phyloP scores from a whole-genome alignment of 30 jellyfish, hydroid and myxozoan species.

The Hydractinia symbiolongicarpus region DNA sequence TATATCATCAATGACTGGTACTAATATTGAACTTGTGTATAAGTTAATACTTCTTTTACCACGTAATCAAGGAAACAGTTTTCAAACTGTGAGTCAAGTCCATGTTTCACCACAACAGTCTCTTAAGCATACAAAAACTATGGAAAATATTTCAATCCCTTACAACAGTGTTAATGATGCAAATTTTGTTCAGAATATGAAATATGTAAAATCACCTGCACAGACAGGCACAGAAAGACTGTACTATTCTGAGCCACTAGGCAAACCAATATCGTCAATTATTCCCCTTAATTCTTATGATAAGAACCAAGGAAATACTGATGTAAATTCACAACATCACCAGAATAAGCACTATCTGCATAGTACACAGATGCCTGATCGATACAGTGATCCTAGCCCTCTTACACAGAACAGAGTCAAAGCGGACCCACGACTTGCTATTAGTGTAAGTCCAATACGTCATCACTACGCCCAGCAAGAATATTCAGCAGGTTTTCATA shows the following conservation, averaged over 20 bases:
- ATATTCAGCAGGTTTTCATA: neutral
- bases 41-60: slow-evolving; percentile 8
- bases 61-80: neutral
- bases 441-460: slow-evolving; percentile 12
- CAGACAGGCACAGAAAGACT: neutral
- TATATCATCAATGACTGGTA: slow-evolving; percentile 34
- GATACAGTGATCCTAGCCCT: slow-evolving; percentile 20
- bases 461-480: neutral
- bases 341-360: neutral
- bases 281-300: neutral
- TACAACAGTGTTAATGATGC: neutral
- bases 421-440: slow-evolving; percentile 6
- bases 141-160: neutral
- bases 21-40: slow-evolving; percentile 10
- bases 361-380: slow-evolving; percentile 6
- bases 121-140: neutral
- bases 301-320: neutral
- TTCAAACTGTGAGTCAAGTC: neutral
- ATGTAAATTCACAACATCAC: neutral
- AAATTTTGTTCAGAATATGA: neutral
- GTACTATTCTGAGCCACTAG: slow-evolving; percentile 2
- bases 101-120: neutral
- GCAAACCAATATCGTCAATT: slow-evolving; percentile 8
- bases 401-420: neutral
- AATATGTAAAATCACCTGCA: slow-evolving; percentile 5